A percentile compares a stretch with the other conserved stretches of the same genome.
Evolutionary conservation across 2,797 vertebrate species (phyloP).

Genomic region (Vipera ursinii): DNA sequence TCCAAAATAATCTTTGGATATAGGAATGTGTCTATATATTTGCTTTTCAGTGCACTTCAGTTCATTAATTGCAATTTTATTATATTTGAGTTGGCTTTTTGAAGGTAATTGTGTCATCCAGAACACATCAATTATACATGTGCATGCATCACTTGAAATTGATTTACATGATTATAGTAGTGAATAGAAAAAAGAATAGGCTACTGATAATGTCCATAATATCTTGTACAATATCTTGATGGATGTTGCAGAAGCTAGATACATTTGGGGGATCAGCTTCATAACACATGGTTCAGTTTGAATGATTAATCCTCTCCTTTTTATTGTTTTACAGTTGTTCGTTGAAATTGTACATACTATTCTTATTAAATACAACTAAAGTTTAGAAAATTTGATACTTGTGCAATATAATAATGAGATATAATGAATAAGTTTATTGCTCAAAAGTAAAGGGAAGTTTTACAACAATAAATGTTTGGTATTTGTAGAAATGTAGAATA

Average conservation of each 20-base stretch:
- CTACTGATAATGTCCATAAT: conserved; percentile 43
- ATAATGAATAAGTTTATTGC: neutral
- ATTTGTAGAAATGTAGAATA: neutral
- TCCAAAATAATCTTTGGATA: neutral
- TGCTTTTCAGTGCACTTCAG: neutral
- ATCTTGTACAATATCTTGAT: conserved; percentile 41
- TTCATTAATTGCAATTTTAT: conserved; percentile 27
- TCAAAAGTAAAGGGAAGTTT: neutral
- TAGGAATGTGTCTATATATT: conserved; percentile 29
- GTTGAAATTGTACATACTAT: neutral
- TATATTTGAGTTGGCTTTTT: conserved; percentile 22
- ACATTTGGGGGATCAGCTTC: neutral
- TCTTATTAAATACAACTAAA: neutral
- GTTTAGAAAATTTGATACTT: neutral
- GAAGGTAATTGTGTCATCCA: conserved; percentile 28
- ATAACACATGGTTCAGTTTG: neutral
- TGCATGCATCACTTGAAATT: conserved; percentile 46
- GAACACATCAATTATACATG: conserved; percentile 53
- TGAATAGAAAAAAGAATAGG: conserved; percentile 49
- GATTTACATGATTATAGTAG: conserved; percentile 49
- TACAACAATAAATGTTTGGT: neutral
- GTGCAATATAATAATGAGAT: neutral
- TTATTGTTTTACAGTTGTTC: neutral
- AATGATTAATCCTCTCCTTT: neutral
- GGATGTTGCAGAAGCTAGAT: conserved; percentile 30